phyloP scores from a whole-genome alignment of 2,113 vertebrate genomes.

The Rhegmatorhina hoffmannsi region DNA sequence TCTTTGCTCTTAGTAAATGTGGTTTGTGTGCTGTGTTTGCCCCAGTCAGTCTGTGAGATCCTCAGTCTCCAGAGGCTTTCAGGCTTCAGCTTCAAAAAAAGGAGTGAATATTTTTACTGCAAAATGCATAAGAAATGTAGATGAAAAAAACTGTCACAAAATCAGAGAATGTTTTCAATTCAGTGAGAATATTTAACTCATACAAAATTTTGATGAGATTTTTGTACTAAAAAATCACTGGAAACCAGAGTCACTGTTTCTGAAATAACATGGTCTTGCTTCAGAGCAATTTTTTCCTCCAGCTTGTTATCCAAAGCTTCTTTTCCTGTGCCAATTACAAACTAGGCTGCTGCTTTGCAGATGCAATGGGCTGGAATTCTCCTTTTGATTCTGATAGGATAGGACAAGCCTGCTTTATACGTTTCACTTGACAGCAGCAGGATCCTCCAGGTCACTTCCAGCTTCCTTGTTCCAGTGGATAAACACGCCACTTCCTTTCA shows the following conservation, averaged over 20 bases:
- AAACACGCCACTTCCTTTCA: conserved; percentile 44
- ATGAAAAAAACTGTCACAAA: not conserved
- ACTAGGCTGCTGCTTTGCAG: not conserved
- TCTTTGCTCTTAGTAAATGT: not conserved
- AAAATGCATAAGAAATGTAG: not conserved
- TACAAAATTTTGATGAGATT: not conserved
- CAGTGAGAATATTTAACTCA: not conserved
- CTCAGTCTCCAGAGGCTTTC: not conserved
- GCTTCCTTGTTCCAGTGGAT: conserved; percentile 11
- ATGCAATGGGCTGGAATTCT: conserved; percentile 30
- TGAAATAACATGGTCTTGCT: not conserved
- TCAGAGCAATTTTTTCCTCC: not conserved
- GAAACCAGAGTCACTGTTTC: not conserved
- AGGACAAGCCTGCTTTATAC: conserved; percentile 28
- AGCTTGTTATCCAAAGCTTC: not conserved
- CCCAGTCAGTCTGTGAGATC: not conserved
- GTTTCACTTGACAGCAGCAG: conserved; percentile 41
- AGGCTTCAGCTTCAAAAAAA: not conserved
- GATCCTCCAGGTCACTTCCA: conserved; percentile 52
- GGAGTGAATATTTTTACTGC: not conserved
- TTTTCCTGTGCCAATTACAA: conserved; percentile 12
- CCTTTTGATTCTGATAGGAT: conserved; percentile 33
- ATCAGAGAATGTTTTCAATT: not conserved
- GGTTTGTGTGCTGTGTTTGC: not conserved
- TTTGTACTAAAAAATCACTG: not conserved